Evolutionary conservation across 1,140 invertebrate genomes (phyloP).

Genomic region (Coenobita brevimanus): DNA sequence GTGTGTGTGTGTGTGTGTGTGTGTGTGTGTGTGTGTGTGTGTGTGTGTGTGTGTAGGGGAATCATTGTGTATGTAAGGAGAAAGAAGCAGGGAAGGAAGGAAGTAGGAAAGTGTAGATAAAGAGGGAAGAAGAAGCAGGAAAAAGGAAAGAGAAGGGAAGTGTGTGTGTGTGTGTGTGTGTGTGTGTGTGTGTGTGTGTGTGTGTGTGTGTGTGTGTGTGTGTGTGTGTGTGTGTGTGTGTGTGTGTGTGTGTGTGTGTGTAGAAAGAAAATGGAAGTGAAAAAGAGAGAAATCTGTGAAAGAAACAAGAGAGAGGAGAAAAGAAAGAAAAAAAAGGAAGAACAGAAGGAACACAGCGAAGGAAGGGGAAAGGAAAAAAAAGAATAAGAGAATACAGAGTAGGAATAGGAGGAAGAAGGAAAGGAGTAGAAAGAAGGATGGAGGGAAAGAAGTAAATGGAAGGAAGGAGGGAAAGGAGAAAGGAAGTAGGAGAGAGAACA

Average conservation of each 20-base stretch:
- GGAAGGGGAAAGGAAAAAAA: not conserved
- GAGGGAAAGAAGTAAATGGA: slow-evolving; percentile 9
- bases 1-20: too few species aligned
- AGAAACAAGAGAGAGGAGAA: not conserved
- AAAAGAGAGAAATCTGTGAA: too few species aligned
- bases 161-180: too few species aligned
- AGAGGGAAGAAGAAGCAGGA: too few species aligned
- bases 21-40: too few species aligned
- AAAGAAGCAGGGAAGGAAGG: too few species aligned
- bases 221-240: not conserved
- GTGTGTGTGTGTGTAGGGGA: too few species aligned
- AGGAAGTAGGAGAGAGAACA: not conserved
- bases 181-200: not conserved
- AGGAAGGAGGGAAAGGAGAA: not conserved
- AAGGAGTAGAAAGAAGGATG: not conserved
- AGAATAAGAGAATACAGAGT: not conserved
- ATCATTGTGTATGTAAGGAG: too few species aligned
- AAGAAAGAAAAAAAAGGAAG: not conserved
- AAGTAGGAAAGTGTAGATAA: too few species aligned
- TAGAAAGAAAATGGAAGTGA: not conserved
- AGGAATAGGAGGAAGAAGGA: not conserved
- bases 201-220: not conserved
- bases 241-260: not conserved
- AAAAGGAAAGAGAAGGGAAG: not conserved
- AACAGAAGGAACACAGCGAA: not conserved